A percentile compares a stretch with the other conserved stretches of the same genome.
Evolutionary conservation across 23 tunicate species (phyloP).

Genomic region (Clavelina lepadiformis): DNA sequence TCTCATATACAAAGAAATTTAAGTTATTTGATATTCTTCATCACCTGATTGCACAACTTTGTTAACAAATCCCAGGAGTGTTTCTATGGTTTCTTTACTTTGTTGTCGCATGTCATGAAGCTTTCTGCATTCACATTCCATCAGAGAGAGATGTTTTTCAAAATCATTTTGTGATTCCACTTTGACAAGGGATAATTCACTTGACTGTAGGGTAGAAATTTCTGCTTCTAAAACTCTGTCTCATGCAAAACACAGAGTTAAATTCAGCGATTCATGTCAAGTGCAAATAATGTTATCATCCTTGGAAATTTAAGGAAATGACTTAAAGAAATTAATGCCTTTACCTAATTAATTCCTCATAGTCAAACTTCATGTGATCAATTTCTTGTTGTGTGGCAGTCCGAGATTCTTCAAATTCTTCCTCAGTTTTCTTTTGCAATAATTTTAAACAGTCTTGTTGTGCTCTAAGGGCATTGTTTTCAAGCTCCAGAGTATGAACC

Average conservation of each 20-base stretch:
- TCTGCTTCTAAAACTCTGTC: constrained; percentile 28
- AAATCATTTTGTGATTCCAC: constrained; percentile 20
- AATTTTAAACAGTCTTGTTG: neutral
- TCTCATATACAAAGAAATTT: too few species aligned
- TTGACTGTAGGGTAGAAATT: constrained; percentile 25
- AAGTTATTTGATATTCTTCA: too few species aligned
- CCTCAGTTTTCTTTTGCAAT: neutral
- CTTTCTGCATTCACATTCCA: constrained; percentile 72
- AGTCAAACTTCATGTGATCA: constrained; percentile 23
- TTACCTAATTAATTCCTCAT: constrained; percentile 30
- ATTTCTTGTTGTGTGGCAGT: neutral
- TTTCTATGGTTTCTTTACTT: constrained; percentile 20
- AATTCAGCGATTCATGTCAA: neutral
- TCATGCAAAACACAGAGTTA: neutral
- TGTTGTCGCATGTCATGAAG: constrained; percentile 21
- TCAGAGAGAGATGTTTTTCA: constrained; percentile 29
- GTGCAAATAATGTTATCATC: neutral
- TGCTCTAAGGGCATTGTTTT: constrained; percentile 4
- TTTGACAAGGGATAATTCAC: constrained; percentile 31
- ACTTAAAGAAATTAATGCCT: neutral
- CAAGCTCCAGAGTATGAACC: constrained; percentile 1
- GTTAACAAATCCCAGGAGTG: constrained; percentile 25
- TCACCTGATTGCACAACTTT: constrained; percentile 39
- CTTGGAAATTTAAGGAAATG: too few species aligned
- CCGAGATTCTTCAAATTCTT: neutral